Conservation (phyloP, 1,140 invertebrate genomes). For the Eubasilissa regina region DNA sequence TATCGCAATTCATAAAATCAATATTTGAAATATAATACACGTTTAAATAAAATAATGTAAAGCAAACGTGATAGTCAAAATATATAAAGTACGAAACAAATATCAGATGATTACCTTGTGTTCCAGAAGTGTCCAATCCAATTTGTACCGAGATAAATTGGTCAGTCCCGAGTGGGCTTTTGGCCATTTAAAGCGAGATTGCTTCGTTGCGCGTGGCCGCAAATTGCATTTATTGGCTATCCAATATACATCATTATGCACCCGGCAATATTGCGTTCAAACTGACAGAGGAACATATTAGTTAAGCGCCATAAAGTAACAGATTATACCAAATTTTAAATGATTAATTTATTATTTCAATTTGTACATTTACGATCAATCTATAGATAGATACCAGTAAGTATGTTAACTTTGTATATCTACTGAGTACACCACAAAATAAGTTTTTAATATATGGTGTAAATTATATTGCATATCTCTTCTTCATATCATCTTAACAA, state of each 20-base stretch:
- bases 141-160: conserved; percentile 20
- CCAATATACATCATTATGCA: conserved; percentile 31
- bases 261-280: neutral
- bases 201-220: conserved; percentile 16
- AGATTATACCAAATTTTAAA: too few species aligned
- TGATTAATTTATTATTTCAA: too few species aligned
- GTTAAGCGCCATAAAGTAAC: neutral
- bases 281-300: conserved; percentile 1
- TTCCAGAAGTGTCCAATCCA: neutral
- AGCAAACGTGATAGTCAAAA: neutral
- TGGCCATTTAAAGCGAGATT: conserved; percentile 1
- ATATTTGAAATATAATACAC: too few species aligned
- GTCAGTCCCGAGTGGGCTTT: neutral
- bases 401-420: too few species aligned
- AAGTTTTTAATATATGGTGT: too few species aligned
- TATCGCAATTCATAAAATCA: too few species aligned
- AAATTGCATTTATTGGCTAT: conserved; percentile 26
- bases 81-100: neutral
- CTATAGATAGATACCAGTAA: too few species aligned
- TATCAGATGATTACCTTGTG: neutral
- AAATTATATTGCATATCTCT: too few species aligned
- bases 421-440: too few species aligned
- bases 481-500: too few species aligned
- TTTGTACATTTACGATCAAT: too few species aligned
- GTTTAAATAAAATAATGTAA: neutral